These are phyloP conservation scores for Gopherus evgoodei DNA, from an alignment of 2,113 vertebrate genomes.

Conservation along the genomic window DNA sequence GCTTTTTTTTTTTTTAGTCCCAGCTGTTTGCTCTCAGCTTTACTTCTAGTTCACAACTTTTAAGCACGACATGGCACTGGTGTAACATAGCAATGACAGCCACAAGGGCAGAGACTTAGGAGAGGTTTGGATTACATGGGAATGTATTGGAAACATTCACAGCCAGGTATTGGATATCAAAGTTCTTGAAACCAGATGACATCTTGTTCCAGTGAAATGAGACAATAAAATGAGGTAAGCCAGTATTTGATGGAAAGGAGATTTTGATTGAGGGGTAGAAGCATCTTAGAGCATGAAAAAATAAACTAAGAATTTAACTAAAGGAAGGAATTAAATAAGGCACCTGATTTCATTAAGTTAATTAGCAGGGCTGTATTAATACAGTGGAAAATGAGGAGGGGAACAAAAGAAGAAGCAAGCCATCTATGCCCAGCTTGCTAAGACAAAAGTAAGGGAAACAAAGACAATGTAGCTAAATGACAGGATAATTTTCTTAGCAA, in stretches of 20 bases:
- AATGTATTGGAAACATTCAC: background rate
- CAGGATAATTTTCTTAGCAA: background rate
- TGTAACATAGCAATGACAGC: accelerated
- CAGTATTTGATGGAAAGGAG: no score
- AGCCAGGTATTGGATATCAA: accelerated
- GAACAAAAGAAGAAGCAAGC: background rate
- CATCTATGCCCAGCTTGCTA: background rate
- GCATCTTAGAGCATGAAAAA: no score
- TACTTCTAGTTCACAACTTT: accelerated
- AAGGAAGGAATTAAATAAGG: background rate
- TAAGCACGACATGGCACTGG: accelerated
- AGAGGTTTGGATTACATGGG: accelerated
- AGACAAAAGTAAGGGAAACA: background rate
- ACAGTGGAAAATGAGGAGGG: background rate
- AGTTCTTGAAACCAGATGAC: accelerated
- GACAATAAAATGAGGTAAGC: no score
- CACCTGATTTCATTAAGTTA: background rate
- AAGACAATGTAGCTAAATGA: background rate
- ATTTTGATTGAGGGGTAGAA: no score
- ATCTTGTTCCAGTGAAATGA: accelerated
- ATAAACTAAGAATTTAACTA: background rate
- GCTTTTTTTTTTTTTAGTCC: no score
- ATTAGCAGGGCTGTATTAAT: background rate
- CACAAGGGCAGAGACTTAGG: background rate
- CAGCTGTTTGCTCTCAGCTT: background rate